Base-by-base conservation (phyloP, 2,113 vertebrate genomes). In the Pelecanoides urinatrix region DNA sequence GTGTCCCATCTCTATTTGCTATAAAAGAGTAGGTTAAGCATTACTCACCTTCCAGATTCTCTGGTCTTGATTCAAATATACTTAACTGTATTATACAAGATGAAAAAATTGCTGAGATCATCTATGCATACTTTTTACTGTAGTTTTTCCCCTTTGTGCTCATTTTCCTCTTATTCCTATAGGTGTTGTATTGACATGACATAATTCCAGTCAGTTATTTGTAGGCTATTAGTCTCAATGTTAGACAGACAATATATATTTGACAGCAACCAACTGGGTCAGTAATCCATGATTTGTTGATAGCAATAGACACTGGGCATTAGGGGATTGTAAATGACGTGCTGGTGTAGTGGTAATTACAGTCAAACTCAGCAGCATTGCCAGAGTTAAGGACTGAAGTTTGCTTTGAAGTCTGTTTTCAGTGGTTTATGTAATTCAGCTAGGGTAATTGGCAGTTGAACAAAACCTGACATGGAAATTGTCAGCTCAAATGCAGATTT, bases 381-480 rank as follows among this genome's bases (percentile, higher is more conserved):
- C 30, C 81, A 73, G 67, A 84, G 22, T 83, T 80, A 36, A 79
- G 55, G 52, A 47, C 68, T 50, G 49, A 38, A 87, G 52, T 96
- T 95, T 81, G 26, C 79, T 94, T 89, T 75, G 74, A 90, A 90
- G 47, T 58, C 40, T 94, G 6, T 87, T 93, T 90, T 81, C 53
- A 66, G 19, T 90, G 63, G 30, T 91, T 95, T 91, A 71, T 76
- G 59, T 83, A 74, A 84, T 53, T 74, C 58, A 92, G 25, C 55
- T 63, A 42, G 65, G 36, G 52, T 86, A 91, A 95, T 88, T 92
- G 85, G 67, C 75, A 61, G 76, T 22, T 94, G 70, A 72, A 88
- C 94, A 42, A 76, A 96, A 78, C 10, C 65, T 96, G 71, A 26
- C 50, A 44, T 40, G 52, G 79, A 87, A 96, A 73, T 58, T 6